phyloP scores from a whole-genome alignment of 2,797 vertebrate species.

The Takifugu rubripes region DNA sequence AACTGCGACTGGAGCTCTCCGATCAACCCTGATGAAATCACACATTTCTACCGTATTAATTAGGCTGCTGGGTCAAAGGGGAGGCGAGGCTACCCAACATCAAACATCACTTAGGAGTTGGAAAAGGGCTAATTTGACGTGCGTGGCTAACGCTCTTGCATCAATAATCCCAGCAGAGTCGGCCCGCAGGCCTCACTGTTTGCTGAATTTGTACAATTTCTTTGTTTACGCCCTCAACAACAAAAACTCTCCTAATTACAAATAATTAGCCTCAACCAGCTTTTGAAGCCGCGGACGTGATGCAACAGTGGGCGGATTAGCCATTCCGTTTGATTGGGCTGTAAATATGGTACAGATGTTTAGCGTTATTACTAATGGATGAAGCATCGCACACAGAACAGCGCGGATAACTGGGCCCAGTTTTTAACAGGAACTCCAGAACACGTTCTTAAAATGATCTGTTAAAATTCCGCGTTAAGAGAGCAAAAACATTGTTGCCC shows the following conservation, averaged over 20 bases:
- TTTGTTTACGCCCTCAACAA: slow-evolving; percentile 58
- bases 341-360: slow-evolving; percentile 32
- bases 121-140: slow-evolving; percentile 34
- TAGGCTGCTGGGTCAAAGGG: too few relatives aligned
- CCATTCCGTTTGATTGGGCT: slow-evolving; percentile 67
- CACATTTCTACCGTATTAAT: too few relatives aligned
- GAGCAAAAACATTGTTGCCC: too few relatives aligned
- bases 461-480: too few relatives aligned
- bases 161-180: not conserved
- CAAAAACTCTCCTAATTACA: slow-evolving; percentile 52
- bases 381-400: not conserved
- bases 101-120: slow-evolving; percentile 22
- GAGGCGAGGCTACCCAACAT: not conserved
- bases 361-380: slow-evolving; percentile 51
- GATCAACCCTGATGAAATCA: too few relatives aligned
- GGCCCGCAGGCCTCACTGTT: slow-evolving; percentile 5
- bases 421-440: too few relatives aligned
- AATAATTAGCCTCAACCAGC: slow-evolving; percentile 58
- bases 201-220: slow-evolving; percentile 44
- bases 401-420: too few relatives aligned
- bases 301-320: slow-evolving; percentile 46
- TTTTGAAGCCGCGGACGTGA: slow-evolving; percentile 26
- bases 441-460: too few relatives aligned
- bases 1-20: slow-evolving; percentile 13
- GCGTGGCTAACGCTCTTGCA: not conserved